Evolutionary conservation across 2,888 invertebrate genomes (phyloP).

Genomic region (Apomyelois bistriatella): DNA sequence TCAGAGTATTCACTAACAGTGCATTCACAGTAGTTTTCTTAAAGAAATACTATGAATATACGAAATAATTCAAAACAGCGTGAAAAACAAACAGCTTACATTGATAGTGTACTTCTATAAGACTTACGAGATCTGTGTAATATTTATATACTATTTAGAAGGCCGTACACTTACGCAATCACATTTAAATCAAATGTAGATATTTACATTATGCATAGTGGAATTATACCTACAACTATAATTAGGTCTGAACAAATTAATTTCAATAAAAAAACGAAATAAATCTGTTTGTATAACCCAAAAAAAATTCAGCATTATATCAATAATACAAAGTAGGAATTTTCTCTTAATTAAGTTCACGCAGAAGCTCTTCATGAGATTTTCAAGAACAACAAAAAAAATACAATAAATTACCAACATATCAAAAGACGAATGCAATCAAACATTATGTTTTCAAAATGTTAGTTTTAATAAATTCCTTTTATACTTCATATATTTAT

Average conservation of each 20-base stretch:
- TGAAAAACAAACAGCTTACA: slow-evolving; percentile 63
- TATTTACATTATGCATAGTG: slow-evolving; percentile 9
- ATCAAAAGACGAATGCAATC: no score
- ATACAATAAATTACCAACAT: no score
- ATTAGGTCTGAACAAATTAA: neutral
- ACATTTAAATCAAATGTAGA: slow-evolving; percentile 17
- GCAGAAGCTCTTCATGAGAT: no score
- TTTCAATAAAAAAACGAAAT: neutral
- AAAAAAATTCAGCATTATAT: no score
- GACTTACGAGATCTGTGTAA: slow-evolving; percentile 43
- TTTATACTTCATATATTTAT: no score
- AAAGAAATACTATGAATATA: slow-evolving; percentile 43
- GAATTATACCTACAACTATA: neutral
- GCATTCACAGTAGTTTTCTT: slow-evolving; percentile 67
- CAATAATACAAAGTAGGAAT: no score
- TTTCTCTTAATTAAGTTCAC: no score
- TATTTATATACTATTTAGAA: slow-evolving; percentile 45
- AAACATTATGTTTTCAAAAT: no score
- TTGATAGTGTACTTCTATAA: slow-evolving; percentile 40
- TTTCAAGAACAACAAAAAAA: no score
- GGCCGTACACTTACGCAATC: slow-evolving; percentile 64
- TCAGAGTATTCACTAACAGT: slow-evolving; percentile 66
- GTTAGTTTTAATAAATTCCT: neutral
- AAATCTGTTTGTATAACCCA: no score
- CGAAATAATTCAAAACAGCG: slow-evolving; percentile 47